Percentiles rank a stretch among this genome's conserved stretches.
Conservation (phyloP, 2,888 invertebrate species). For the Drosophila longiperda region DNA sequence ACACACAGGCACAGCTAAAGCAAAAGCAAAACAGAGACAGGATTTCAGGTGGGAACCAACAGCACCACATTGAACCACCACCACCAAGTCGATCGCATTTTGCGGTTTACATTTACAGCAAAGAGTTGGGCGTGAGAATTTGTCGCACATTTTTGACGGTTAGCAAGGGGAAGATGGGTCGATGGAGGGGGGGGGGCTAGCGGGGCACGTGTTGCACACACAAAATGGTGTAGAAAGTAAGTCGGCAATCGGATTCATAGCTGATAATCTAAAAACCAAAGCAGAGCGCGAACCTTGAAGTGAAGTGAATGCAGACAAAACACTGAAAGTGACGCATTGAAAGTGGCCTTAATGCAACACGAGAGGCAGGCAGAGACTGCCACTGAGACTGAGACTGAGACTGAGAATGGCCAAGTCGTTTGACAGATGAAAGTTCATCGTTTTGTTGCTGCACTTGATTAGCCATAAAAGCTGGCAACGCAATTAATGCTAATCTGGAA, state of each 20-base stretch:
- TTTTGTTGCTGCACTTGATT: conserved; percentile 31
- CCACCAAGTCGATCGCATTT: conserved; percentile 54
- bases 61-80: conserved; percentile 13
- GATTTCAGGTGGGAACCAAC: conserved; percentile 52
- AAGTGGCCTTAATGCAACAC: conserved; percentile 63
- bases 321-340: not conserved
- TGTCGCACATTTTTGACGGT: conserved; percentile 15
- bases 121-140: conserved; percentile 62
- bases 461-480: conserved; percentile 39
- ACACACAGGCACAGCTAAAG: conserved; percentile 21
- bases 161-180: not conserved
- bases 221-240: conserved; percentile 45
- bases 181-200: not conserved
- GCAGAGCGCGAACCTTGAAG: conserved; percentile 36
- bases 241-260: conserved; percentile 28
- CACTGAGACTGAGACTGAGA: conserved; percentile 12
- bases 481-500: conserved; percentile 23
- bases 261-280: conserved; percentile 43
- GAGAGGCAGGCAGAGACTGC: conserved; percentile 1
- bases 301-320: not conserved
- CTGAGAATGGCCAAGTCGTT: conserved; percentile 25
- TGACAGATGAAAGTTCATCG: conserved; percentile 60
- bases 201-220: conserved; percentile 55
- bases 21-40: conserved; percentile 40
- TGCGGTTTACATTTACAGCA: conserved; percentile 58